These are phyloP conservation scores for Corythaixoides concolor DNA, from an alignment of 2,113 vertebrate species.

Conservation along the genomic window DNA sequence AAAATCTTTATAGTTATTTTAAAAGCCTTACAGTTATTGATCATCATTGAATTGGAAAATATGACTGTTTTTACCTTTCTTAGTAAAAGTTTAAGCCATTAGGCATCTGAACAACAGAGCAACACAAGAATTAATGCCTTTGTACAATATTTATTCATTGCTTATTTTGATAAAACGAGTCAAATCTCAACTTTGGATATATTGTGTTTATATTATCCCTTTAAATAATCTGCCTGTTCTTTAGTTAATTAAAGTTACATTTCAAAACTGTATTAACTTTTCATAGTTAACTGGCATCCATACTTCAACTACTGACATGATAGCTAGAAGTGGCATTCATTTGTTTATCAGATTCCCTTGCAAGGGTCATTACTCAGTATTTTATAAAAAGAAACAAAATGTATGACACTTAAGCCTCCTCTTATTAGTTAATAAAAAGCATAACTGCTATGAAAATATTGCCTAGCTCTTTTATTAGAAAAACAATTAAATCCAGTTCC, in stretches of 20 bases:
- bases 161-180: not conserved
- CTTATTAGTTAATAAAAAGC: not conserved
- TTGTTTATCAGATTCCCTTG: not conserved
- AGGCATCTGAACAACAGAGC: not conserved
- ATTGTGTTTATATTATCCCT: not conserved
- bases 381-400: not conserved
- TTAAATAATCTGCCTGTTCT: not conserved
- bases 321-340: not conserved
- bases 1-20: not conserved
- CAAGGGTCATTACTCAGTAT: not conserved
- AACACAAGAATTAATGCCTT: not conserved
- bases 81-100: not conserved
- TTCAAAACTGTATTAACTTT: not conserved
- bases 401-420: not conserved
- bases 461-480: not conserved
- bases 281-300: not conserved
- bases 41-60: not conserved
- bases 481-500: conserved; percentile 1
- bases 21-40: not conserved
- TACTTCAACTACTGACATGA: not conserved
- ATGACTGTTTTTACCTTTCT: not conserved
- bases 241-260: not conserved
- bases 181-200: not conserved
- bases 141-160: not conserved
- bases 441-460: not conserved